These are phyloP conservation scores for Sturnira hondurensis DNA, from an alignment of 2,113 vertebrate genomes.

Conservation along the genomic window DNA sequence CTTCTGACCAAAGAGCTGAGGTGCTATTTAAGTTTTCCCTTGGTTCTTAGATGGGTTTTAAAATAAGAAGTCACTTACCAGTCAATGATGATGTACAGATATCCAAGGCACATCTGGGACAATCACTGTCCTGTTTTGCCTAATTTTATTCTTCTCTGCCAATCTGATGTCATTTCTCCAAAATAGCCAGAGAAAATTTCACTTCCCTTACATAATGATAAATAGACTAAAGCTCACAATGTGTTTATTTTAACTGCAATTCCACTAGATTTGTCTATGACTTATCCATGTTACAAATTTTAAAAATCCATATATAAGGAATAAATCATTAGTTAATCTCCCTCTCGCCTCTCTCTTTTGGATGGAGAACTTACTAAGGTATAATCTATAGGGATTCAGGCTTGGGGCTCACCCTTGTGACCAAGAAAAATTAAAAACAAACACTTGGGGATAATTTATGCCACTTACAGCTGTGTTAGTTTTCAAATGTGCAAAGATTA, in stretches of 20 bases:
- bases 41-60: slow-evolving; percentile 4
- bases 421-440: slow-evolving; percentile 1
- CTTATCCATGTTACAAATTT: not conserved
- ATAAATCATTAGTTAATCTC: slow-evolving; percentile 34
- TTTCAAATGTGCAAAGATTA: not conserved
- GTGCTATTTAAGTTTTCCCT: not conserved
- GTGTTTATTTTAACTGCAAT: not conserved
- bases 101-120: not conserved
- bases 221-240: not conserved
- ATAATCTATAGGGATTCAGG: not conserved
- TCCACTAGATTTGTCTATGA: not conserved
- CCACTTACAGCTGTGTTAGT: fast-evolving
- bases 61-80: slow-evolving; percentile 20
- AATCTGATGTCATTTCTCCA: slow-evolving; percentile 4
- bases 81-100: not conserved
- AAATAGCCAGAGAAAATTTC: slow-evolving; percentile 12
- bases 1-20: not conserved
- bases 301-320: not conserved
- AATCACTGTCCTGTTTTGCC: slow-evolving; percentile 32
- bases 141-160: slow-evolving; percentile 39
- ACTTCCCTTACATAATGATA: not conserved
- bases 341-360: not conserved
- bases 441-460: not conserved
- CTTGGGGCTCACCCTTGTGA: slow-evolving; percentile 48
- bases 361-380: slow-evolving; percentile 2